Evolutionary conservation across 1,140 invertebrate species (phyloP), one percentile per base, ranked within the genome.

Genomic region (Sycophila sp.): DNA sequence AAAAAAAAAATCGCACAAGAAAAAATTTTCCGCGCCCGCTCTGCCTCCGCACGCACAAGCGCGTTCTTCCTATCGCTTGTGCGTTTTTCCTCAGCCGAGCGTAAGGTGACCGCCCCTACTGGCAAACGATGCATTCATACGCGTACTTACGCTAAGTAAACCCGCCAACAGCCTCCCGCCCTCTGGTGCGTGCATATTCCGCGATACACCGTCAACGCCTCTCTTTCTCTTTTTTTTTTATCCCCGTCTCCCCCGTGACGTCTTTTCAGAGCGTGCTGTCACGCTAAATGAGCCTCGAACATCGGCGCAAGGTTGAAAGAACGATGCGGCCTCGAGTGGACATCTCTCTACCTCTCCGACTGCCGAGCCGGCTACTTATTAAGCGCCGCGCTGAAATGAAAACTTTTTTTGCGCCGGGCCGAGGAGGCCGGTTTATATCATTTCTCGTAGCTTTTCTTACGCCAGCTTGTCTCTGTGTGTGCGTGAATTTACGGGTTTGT

Each of bases 111-210:
- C 49, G 51, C 42, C 67, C 74, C 51, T n/a, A 30, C 67, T 71
- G 69, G 73, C 71, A 75, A 73, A 66, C 64, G 49, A 73, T 69
- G 73, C 75, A 74, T 76, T 74, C 68, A 74, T 76, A 71, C 68
- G 68, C 68, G 65, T 47, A 74, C 71, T 76, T 72, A 62, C 62
- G 56, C 63, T 76, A 69, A 76, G 73, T 73, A 76, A 74, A 76
- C 72, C 66, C 47, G 32, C 28, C 53, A 34, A n/a, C n/a, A 17
- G 45, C 45, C 19, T 45, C 19, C 30, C 13, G 22, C 42, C 40
- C 59, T n/a, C n/a, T 47, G 28, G 47, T 19, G 26, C 28, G 8
- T 24, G 45, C 34, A 53, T 6, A 45, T n/a, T 2, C n/a, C 4
- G 17, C 2, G 34, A 11, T 30, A 56, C 4, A n/a, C 55, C 24